Evolutionary conservation across 2,888 invertebrate species (phyloP).

Genomic region (Chrysotoxum bicinctum): DNA sequence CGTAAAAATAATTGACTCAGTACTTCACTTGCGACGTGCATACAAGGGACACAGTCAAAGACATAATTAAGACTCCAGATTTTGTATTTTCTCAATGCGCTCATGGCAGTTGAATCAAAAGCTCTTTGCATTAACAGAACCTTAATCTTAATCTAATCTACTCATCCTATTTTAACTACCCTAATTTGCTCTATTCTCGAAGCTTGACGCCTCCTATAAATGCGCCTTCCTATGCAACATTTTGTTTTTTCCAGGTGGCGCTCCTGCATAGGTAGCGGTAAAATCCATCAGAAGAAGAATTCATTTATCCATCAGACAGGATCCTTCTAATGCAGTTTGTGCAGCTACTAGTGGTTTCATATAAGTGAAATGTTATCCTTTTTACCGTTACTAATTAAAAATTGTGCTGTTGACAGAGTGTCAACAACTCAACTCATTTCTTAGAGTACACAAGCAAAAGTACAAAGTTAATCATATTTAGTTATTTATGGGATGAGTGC

Average conservation of each 20-base stretch:
- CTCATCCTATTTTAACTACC: too few relatives aligned
- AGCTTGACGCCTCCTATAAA: neutral
- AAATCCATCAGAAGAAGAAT: constrained; percentile 35
- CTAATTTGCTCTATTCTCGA: too few relatives aligned
- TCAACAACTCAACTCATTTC: constrained; percentile 68
- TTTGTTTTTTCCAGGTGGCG: neutral
- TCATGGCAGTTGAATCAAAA: too few relatives aligned
- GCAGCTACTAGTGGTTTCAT: constrained; percentile 56
- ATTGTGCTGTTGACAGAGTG: constrained; percentile 70
- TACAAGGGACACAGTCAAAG: too few relatives aligned
- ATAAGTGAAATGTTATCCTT: constrained; percentile 60
- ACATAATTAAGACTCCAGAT: too few relatives aligned
- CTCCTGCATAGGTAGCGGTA: neutral
- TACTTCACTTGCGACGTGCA: too few relatives aligned
- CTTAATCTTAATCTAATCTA: too few relatives aligned
- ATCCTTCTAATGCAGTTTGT: constrained; percentile 45
- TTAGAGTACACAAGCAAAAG: constrained; percentile 51
- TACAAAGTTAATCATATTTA: constrained; percentile 62
- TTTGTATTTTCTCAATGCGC: too few relatives aligned
- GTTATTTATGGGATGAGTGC: constrained; percentile 35
- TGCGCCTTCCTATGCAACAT: neutral
- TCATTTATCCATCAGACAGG: constrained; percentile 35
- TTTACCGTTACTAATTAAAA: constrained; percentile 65
- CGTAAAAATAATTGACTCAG: too few relatives aligned
- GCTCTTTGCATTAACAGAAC: too few relatives aligned